phyloP scores from a whole-genome alignment of 2,797 vertebrate species.

The Poecilia picta region DNA sequence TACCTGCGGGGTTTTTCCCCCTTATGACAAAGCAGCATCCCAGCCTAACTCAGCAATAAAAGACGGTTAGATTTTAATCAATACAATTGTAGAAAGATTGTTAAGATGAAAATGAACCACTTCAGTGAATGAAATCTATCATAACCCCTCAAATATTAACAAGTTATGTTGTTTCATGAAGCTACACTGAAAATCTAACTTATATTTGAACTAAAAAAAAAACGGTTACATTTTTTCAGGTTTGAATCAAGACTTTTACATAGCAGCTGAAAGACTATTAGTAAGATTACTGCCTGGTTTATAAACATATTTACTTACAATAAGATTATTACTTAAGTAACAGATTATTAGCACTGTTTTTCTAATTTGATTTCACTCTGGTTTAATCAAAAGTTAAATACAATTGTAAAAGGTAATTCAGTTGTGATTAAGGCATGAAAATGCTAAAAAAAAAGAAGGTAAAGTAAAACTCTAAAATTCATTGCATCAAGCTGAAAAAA shows the following conservation, averaged over 20 bases:
- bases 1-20: constrained; percentile 7
- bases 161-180: neutral
- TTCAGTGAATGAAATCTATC: neutral
- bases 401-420: neutral
- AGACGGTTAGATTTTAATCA: neutral
- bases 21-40: constrained; percentile 22
- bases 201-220: neutral
- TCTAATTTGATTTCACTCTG: neutral
- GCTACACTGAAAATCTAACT: neutral
- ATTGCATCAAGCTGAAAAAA: neutral
- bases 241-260: neutral
- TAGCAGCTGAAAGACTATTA: neutral
- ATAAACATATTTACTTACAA: neutral
- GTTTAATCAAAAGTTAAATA: neutral
- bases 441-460: neutral
- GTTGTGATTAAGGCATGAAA: neutral
- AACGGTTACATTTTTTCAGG: neutral
- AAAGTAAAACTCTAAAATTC: neutral
- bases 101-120: neutral
- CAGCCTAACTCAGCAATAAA: constrained; percentile 28
- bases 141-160: neutral
- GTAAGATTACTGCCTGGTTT: neutral
- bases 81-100: neutral
- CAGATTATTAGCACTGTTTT: neutral
- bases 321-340: neutral